Evolutionary conservation across 1,140 invertebrate species (phyloP), one percentile per base, ranked within the genome.

Genomic region (Cherax quadricarinatus): DNA sequence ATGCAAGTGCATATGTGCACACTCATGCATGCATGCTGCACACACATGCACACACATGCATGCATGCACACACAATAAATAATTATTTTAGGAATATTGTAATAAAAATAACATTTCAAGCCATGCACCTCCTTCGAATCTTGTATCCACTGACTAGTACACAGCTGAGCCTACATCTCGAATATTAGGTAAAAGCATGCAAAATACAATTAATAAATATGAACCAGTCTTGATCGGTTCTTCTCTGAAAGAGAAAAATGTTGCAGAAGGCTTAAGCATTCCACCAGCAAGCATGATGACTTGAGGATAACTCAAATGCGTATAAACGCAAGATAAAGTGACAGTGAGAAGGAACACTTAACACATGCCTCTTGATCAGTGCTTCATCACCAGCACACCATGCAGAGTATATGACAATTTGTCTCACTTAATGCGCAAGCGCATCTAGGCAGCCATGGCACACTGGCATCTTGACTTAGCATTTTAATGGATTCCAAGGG

Each of bases 41-140:
- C 12, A 57, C 53, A 57, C 53, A 57, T 12, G 12, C 53, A 57
- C 12, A 57, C 53, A 57, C 53, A 57, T 12, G 12, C 53, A 57
- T 12, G 12, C 53, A 57, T 12, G 12, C 53, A 57, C 53, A 57
- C 3, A 57, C 14, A 57, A 57, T 57, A 57, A 9, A 57, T 1
- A 57, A 10, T 14, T 14, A 57, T 10, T 57, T 57, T 57, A 57
- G 14, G 14, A 57, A 14, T 41, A 60, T 0, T 9, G 18, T 18
- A 66, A 21, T 66, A 18, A 66, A 16, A 66, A 75, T 30, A 75
- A 4, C 6, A 30, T 75, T 75, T 60, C 51, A 73, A 86, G 66
- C 66, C 84, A 86, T 86, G 84, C 84, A 86, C 84, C 84, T 73
- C 84, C 84, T 21, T 41, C 73, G 30, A 30, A 57, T 57, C 30